These are phyloP conservation scores for Villa cingulata DNA, from an alignment of 2,888 invertebrate genomes.

Conservation along the genomic window DNA sequence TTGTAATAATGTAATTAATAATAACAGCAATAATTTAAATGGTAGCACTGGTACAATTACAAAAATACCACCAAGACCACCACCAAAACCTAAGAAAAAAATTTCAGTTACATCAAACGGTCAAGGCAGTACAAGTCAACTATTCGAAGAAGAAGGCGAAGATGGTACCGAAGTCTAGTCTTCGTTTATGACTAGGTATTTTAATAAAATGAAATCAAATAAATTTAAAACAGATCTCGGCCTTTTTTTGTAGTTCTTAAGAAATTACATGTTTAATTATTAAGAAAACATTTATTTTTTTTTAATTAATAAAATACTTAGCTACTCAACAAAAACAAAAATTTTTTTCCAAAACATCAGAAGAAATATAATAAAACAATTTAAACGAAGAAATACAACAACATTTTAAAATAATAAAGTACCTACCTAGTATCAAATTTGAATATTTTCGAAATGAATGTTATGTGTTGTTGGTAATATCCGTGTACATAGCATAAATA, in stretches of 20 bases:
- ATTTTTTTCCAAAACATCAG: not conserved
- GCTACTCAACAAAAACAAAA: not conserved
- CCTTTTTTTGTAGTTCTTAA: constrained; percentile 4
- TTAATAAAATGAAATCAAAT: not conserved
- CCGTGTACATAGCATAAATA: no score
- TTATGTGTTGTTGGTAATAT: no score
- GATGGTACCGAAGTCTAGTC: constrained; percentile 72
- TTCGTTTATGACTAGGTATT: not conserved
- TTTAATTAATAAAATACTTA: not conserved
- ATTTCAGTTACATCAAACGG: constrained; percentile 40
- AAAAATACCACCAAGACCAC: constrained; percentile 71
- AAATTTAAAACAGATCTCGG: constrained; percentile 1
- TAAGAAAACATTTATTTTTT: not conserved
- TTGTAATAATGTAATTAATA: constrained; percentile 35
- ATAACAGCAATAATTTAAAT: constrained; percentile 34
- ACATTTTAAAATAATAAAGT: no score
- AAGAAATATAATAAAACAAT: not conserved
- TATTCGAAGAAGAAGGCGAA: constrained; percentile 78
- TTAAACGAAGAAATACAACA: no score
- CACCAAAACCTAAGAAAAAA: constrained; percentile 72
- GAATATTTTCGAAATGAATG: no score
- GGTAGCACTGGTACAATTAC: constrained; percentile 26
- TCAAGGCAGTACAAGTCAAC: constrained; percentile 47
- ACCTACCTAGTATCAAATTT: not conserved
- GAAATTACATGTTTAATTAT: not conserved